phyloP scores from a whole-genome alignment of 1,140 invertebrate species.

The Caenorhabditis latens region DNA sequence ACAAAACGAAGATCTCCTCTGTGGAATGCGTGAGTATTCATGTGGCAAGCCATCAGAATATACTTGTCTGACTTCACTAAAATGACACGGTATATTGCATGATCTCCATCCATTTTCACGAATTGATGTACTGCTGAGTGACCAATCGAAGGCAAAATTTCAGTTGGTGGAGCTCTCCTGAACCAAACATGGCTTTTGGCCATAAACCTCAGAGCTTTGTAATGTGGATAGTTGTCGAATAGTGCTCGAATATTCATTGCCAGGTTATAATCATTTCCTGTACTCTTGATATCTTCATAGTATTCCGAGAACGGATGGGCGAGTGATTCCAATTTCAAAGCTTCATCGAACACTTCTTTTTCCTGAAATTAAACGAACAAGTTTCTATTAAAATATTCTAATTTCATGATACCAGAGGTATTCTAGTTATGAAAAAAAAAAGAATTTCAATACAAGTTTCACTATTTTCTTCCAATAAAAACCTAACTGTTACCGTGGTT shows the following conservation, averaged over 20 bases:
- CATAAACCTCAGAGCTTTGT: background rate
- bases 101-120: background rate
- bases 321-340: background rate
- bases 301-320: background rate
- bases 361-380: conserved; percentile 17
- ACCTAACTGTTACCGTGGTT: no score
- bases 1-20: conserved; percentile 45
- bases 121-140: background rate
- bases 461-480: no score
- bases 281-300: background rate
- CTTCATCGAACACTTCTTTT: background rate
- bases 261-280: background rate
- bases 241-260: background rate
- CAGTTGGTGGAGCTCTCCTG: background rate
- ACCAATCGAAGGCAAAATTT: background rate
- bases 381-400: no score
- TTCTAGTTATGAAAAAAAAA: no score
- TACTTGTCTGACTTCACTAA: background rate
- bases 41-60: conserved; percentile 20
- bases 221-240: background rate
- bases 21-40: background rate
- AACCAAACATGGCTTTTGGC: background rate
- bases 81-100: conserved; percentile 5
- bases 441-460: no score
- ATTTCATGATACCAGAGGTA: no score